Percentiles rank a stretch among this genome's conserved stretches.
Evolutionary conservation across 2,888 invertebrate species (phyloP).

Genomic region (Thumatha senex): DNA sequence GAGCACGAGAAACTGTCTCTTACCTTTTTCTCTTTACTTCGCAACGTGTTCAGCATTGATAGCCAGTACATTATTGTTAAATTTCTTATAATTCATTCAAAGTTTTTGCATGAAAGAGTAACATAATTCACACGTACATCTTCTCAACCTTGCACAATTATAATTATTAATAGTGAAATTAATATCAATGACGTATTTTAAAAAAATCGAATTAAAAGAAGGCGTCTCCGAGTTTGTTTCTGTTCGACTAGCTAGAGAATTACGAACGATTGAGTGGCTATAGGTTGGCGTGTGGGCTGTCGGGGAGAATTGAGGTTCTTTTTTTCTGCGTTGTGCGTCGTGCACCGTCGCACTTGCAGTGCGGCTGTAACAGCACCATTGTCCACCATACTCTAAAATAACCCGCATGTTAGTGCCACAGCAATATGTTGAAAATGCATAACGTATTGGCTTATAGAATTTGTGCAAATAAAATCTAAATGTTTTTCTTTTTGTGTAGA

Average conservation of each 20-base stretch:
- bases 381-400: slow-evolving; percentile 70
- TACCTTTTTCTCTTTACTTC: no score
- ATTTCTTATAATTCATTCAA: no score
- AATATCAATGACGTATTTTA: no score
- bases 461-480: slow-evolving; percentile 45
- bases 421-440: slow-evolving; percentile 62
- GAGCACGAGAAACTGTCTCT: no score
- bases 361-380: slow-evolving; percentile 45
- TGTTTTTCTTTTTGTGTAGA: no score
- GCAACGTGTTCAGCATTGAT: no score
- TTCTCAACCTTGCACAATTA: no score
- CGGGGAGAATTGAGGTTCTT: slow-evolving; percentile 74
- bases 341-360: slow-evolving; percentile 32
- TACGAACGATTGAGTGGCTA: slow-evolving; percentile 78
- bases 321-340: slow-evolving; percentile 63
- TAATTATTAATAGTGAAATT: no score
- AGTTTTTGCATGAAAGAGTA: no score
- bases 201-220: slow-evolving; percentile 2
- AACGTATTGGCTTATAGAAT: slow-evolving; percentile 57
- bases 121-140: no score
- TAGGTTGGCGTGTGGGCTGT: slow-evolving; percentile 79
- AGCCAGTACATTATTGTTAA: no score
- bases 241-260: slow-evolving; percentile 48
- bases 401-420: slow-evolving; percentile 62
- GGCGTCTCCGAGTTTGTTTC: slow-evolving; percentile 48